Percentiles rank a stretch among this genome's conserved stretches.
Conservation (phyloP, 2,113 vertebrate species). For the Mellivora capensis region DNA sequence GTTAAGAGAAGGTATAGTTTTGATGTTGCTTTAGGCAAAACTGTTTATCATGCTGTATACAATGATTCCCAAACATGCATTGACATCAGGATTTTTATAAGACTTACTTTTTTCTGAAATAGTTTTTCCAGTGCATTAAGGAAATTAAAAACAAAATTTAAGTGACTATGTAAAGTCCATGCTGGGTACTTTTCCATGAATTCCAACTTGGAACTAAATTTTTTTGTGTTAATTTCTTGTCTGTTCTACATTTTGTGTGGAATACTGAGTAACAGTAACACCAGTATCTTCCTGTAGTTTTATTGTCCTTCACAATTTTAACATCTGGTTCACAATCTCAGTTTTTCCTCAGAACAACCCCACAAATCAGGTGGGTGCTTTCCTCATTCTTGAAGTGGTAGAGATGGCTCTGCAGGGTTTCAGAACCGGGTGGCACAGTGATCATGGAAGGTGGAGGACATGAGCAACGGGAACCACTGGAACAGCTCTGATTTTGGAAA, state of each 20-base stretch:
- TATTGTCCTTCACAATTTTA: background rate
- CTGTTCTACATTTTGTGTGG: background rate
- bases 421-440: background rate
- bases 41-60: background rate
- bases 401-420: background rate
- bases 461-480: background rate
- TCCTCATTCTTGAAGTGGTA: background rate
- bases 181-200: background rate
- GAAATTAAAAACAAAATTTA: background rate
- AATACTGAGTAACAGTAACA: background rate
- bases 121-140: background rate
- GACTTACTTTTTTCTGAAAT: background rate
- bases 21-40: background rate
- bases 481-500: background rate
- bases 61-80: background rate
- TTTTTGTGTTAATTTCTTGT: background rate
- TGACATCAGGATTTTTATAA: conserved; percentile 23
- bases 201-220: background rate
- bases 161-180: background rate
- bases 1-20: background rate
- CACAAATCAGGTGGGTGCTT: background rate
- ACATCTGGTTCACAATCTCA: background rate
- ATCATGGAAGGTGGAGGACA: fast-evolving
- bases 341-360: background rate
- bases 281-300: background rate